Percentiles rank a stretch among this genome's conserved stretches.
Conservation (phyloP, 1,140 invertebrate species). For the Pemphigus obesinymphae region DNA sequence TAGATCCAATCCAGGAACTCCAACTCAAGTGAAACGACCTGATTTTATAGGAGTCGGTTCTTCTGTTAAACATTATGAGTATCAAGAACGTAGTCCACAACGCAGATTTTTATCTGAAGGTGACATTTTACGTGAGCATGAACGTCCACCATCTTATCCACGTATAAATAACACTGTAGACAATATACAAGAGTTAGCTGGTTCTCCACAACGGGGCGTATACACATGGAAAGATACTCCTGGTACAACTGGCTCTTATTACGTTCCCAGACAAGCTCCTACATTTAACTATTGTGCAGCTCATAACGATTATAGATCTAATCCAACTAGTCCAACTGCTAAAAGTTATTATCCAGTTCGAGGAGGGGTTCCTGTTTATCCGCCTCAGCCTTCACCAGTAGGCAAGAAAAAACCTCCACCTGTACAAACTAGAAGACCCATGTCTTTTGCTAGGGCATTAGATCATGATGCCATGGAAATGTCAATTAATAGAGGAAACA, state of each 20-base stretch:
- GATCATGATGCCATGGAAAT: conserved; percentile 80
- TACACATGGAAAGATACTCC: conserved; percentile 76
- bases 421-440: conserved; percentile 63
- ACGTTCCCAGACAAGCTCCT: conserved; percentile 49
- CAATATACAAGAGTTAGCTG: conserved; percentile 70
- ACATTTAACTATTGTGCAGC: conserved; percentile 42
- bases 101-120: conserved; percentile 79
- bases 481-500: conserved; percentile 50
- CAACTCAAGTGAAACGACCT: conserved; percentile 75
- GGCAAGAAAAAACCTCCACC: conserved; percentile 57
- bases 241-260: conserved; percentile 54
- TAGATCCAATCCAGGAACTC: conserved; percentile 84
- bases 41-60: conserved; percentile 73
- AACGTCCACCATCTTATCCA: conserved; percentile 51
- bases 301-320: conserved; percentile 62
- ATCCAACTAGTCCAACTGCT: conserved; percentile 72
- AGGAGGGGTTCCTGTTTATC: conserved; percentile 65
- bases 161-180: conserved; percentile 57
- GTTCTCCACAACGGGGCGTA: conserved; percentile 74
- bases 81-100: conserved; percentile 63
- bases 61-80: conserved; percentile 55
- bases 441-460: conserved; percentile 86
- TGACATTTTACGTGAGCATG: conserved; percentile 69
- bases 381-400: conserved; percentile 57
- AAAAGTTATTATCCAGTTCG: conserved; percentile 54